These are phyloP conservation scores for Rafetus swinhoei DNA, from an alignment of 2,113 vertebrate genomes.

Conservation along the genomic window DNA sequence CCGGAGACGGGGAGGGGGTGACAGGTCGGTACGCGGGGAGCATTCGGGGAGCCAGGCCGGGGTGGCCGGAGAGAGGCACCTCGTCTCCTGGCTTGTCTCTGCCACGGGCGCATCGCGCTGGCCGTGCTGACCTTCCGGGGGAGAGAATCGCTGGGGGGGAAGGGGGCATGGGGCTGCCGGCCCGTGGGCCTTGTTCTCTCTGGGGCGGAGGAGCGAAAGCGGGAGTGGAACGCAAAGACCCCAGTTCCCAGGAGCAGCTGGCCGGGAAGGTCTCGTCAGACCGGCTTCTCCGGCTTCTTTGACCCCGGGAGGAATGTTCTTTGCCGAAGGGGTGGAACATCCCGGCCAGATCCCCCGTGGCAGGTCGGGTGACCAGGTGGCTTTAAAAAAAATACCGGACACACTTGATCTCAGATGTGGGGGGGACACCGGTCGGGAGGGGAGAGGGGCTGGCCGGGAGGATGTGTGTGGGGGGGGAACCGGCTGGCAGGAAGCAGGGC, in stretches of 20 bases:
- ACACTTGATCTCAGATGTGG: too few relatives aligned
- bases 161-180: neutral
- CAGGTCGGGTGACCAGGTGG: too few relatives aligned
- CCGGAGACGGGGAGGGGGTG: too few relatives aligned
- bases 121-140: neutral
- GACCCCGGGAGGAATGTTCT: neutral
- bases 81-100: neutral
- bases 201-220: neutral
- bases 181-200: neutral
- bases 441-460: too few relatives aligned
- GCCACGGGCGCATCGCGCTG: neutral
- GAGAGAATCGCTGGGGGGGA: neutral
- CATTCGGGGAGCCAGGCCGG: neutral
- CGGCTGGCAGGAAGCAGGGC: too few relatives aligned
- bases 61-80: neutral
- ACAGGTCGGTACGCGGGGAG: neutral
- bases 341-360: neutral
- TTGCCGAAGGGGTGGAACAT: neutral
- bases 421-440: too few relatives aligned
- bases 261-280: neutral
- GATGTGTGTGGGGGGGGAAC: too few relatives aligned
- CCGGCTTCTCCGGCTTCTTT: neutral
- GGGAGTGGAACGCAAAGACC: neutral
- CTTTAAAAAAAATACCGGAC: too few relatives aligned
- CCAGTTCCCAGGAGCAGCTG: neutral